phyloP scores from a whole-genome alignment of 2,888 invertebrate species.

The Chaetogeoica ovagalla region DNA sequence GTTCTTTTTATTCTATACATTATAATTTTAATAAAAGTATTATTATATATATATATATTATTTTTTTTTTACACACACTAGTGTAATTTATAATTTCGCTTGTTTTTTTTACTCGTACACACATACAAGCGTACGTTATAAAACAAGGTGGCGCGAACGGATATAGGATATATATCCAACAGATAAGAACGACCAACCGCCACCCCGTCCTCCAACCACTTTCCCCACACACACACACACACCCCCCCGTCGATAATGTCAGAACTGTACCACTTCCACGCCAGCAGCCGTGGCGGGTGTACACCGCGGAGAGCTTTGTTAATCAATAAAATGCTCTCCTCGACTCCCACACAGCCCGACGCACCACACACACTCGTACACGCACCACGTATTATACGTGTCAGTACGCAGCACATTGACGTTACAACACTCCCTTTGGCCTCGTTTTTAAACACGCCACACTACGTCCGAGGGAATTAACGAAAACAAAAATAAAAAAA shows the following conservation, averaged over 20 bases:
- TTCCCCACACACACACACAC: too few relatives aligned
- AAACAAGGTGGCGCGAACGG: slow-evolving; percentile 26
- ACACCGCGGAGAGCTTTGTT: slow-evolving; percentile 50
- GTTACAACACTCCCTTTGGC: slow-evolving; percentile 46
- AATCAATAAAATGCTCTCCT: slow-evolving; percentile 52
- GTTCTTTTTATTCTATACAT: too few relatives aligned
- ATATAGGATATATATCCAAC: slow-evolving; percentile 16
- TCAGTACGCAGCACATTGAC: slow-evolving; percentile 36
- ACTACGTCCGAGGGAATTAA: neutral
- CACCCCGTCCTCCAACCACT: neutral
- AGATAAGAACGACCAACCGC: slow-evolving; percentile 31
- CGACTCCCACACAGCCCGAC: slow-evolving; percentile 37
- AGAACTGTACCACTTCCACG: slow-evolving; percentile 33
- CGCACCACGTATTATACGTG: slow-evolving; percentile 19
- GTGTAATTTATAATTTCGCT: too few relatives aligned
- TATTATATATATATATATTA: too few relatives aligned
- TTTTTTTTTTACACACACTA: too few relatives aligned
- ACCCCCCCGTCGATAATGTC: slow-evolving; percentile 21
- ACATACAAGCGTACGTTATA: neutral
- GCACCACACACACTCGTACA: slow-evolving; percentile 17
- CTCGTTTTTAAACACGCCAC: slow-evolving; percentile 7
- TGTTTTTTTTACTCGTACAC: neutral
- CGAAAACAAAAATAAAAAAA: neutral
- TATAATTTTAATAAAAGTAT: too few relatives aligned
- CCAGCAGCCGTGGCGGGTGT: slow-evolving; percentile 16